phyloP scores from a whole-genome alignment of 2,797 vertebrate species.

The Halcyon smyrnensis region DNA sequence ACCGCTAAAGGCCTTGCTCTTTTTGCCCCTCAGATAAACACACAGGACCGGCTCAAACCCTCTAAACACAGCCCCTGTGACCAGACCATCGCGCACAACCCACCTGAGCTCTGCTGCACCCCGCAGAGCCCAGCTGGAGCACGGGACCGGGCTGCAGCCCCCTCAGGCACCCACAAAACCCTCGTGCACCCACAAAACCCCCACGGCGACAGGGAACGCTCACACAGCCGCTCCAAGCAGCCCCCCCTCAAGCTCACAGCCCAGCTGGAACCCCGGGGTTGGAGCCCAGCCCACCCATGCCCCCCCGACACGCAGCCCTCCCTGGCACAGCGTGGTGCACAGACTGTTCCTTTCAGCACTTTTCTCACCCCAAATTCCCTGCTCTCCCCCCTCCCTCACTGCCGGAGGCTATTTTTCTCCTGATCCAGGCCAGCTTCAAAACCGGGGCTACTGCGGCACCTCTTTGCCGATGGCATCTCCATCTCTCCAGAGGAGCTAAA shows the following conservation, averaged over 20 bases:
- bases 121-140: rapidly evolving
- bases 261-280: neutral
- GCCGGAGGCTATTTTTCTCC: constrained; percentile 39
- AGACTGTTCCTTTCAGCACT: constrained; percentile 47
- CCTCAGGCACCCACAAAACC: neutral
- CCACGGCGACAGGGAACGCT: neutral
- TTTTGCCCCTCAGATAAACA: neutral
- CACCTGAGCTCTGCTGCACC: neutral
- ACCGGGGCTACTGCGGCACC: neutral
- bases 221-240: neutral
- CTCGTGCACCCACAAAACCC: neutral
- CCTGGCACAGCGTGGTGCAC: neutral
- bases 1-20: constrained; percentile 15
- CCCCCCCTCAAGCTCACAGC: neutral
- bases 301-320: neutral
- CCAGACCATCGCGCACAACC: neutral
- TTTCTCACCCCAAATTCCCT: constrained; percentile 17
- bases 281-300: neutral
- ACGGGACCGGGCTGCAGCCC: rapidly evolving
- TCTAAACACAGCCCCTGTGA: neutral
- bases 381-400: neutral
- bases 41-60: neutral
- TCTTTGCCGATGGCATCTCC: neutral
- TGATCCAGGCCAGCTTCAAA: constrained; percentile 4
- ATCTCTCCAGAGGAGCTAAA: neutral